phyloP scores from a whole-genome alignment of 1,140 invertebrate species.

The Chymomyza costata region DNA sequence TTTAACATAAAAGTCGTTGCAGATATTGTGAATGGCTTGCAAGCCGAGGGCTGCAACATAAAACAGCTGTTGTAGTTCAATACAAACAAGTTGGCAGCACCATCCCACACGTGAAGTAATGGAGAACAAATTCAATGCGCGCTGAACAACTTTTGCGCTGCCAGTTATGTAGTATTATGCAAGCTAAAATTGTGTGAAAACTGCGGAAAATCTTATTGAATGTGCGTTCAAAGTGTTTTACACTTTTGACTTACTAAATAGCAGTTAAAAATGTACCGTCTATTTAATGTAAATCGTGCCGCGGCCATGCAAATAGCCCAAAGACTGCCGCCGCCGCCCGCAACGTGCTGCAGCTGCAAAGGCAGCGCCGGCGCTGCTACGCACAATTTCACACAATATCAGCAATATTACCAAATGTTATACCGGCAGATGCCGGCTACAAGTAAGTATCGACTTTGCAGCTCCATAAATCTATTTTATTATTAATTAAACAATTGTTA shows the following conservation, averaged over 20 bases:
- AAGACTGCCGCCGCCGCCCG: constrained; percentile 31
- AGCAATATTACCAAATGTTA: constrained; percentile 66
- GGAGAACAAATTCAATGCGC: constrained; percentile 40
- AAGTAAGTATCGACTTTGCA: constrained; percentile 50
- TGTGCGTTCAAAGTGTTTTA: background rate
- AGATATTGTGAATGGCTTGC: too few relatives aligned
- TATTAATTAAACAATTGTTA: too few relatives aligned
- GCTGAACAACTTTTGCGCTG: constrained; percentile 21
- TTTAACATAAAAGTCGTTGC: too few relatives aligned
- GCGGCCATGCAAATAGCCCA: constrained; percentile 36
- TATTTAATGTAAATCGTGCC: constrained; percentile 44
- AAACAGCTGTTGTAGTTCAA: too few relatives aligned
- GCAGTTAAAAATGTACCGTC: constrained; percentile 56
- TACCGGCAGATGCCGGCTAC: constrained; percentile 46
- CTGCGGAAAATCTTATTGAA: constrained; percentile 12
- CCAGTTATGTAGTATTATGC: constrained; percentile 41
- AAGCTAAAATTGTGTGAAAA: constrained; percentile 38
- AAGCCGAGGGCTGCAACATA: too few relatives aligned
- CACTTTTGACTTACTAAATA: constrained; percentile 2
- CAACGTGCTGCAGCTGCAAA: constrained; percentile 33
- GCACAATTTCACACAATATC: constrained; percentile 52
- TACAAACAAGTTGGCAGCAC: constrained; percentile 21
- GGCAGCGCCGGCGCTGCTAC: constrained; percentile 18
- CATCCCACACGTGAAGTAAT: constrained; percentile 37
- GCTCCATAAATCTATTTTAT: too few relatives aligned